Evolutionary conservation across 53 echinoderm and acorn worm genomes (phyloP).

Genomic region (Actinopyga echinites): DNA sequence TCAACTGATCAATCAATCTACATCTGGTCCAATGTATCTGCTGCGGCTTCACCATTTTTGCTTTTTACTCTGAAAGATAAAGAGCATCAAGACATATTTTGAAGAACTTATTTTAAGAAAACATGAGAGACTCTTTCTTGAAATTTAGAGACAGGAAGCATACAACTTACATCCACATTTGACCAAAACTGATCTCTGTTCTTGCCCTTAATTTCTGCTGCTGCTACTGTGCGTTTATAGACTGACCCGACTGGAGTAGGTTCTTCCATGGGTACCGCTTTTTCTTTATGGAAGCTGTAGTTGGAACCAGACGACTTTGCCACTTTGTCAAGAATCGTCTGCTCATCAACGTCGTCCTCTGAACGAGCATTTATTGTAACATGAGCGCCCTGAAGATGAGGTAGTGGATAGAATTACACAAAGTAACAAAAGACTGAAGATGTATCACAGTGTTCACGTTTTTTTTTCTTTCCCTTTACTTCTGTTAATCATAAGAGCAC

Average conservation of each 20-base stretch:
- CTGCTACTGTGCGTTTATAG: constrained; percentile 85
- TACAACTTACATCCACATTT: constrained; percentile 64
- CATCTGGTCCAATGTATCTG: too few species aligned
- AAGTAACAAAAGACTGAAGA: not conserved
- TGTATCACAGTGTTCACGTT: not conserved
- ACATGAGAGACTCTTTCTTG: too few species aligned
- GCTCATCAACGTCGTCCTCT: constrained; percentile 88
- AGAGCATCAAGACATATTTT: too few species aligned
- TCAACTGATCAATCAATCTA: too few species aligned
- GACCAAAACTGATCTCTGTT: constrained; percentile 91
- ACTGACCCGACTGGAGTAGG: constrained; percentile 84
- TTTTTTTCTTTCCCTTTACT: not conserved
- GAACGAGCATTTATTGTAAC: constrained; percentile 88
- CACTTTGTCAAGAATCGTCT: constrained; percentile 71
- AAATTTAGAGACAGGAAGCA: too few species aligned
- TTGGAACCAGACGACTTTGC: constrained; percentile 92
- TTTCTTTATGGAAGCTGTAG: constrained; percentile 97
- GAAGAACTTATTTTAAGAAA: too few species aligned
- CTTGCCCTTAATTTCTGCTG: constrained; percentile 77
- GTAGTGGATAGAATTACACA: not conserved
- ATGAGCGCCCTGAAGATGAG: constrained; percentile 79
- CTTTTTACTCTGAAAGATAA: too few species aligned
- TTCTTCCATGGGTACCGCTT: constrained; percentile 37
- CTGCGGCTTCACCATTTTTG: too few species aligned
- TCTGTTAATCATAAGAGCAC: too few species aligned